These are phyloP conservation scores for Pogonomyrmex californicus DNA, from an alignment of 1,140 invertebrate genomes.

Conservation along the genomic window DNA sequence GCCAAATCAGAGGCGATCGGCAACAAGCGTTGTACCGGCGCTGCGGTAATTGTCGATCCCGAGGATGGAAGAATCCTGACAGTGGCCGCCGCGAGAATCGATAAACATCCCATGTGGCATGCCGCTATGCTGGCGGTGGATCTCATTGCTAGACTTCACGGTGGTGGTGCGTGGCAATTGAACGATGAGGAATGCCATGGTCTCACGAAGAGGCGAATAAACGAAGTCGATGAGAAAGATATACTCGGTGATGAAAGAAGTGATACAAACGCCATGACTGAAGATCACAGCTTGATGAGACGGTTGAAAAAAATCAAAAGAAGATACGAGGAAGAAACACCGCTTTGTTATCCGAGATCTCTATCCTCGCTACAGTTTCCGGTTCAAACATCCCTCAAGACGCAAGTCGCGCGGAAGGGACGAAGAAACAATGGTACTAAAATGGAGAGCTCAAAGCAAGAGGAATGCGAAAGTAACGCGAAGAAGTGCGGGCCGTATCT, in stretches of 20 bases:
- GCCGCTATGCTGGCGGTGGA: constrained; percentile 95
- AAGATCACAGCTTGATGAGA: background rate
- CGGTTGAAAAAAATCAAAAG: constrained; percentile 72
- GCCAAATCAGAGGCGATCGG: constrained; percentile 83
- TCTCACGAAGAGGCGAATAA: constrained; percentile 7
- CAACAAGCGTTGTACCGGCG: constrained; percentile 81
- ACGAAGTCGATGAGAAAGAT: background rate
- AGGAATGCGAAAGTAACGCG: background rate
- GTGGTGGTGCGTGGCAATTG: constrained; percentile 91
- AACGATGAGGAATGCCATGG: background rate
- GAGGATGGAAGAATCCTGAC: constrained; percentile 88
- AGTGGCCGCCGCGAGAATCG: constrained; percentile 88
- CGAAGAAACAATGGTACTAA: constrained; percentile 51
- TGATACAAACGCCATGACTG: background rate
- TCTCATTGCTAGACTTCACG: constrained; percentile 93
- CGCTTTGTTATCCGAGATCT: constrained; percentile 79
- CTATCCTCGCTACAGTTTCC: constrained; percentile 74
- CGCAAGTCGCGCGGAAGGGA: constrained; percentile 12
- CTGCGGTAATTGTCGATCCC: constrained; percentile 91
- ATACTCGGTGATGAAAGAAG: background rate
- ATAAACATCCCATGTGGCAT: constrained; percentile 93
- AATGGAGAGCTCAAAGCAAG: background rate
- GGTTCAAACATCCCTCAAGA: constrained; percentile 7
- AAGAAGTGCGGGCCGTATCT: constrained; percentile 91
- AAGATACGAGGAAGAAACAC: constrained; percentile 74